Percentiles rank a stretch among this genome's conserved stretches.
These are phyloP conservation scores for Rhinophrynus dorsalis DNA, from an alignment of 2,797 vertebrate genomes.

Conservation along the genomic window DNA sequence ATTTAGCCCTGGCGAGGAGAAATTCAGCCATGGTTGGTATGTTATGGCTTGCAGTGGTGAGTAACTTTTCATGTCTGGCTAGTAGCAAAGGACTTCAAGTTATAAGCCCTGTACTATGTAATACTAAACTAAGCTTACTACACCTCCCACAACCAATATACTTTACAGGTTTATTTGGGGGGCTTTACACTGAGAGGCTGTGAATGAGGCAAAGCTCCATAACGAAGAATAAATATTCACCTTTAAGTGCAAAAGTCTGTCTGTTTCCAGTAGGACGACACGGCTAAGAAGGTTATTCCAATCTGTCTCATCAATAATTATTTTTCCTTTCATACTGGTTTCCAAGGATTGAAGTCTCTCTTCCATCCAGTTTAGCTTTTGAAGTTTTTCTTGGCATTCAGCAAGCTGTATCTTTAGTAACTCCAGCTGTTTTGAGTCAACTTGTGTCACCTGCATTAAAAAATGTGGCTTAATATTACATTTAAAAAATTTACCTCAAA, in stretches of 20 bases:
- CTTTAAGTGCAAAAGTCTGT: slow-evolving; percentile 73
- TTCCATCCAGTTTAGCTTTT: slow-evolving; percentile 70
- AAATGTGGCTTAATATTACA: neutral
- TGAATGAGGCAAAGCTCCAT: no score
- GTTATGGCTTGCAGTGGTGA: no score
- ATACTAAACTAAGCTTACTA: no score
- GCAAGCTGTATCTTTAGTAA: slow-evolving; percentile 69
- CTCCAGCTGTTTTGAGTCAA: slow-evolving; percentile 61
- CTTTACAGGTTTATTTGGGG: no score
- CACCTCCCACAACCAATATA: no score
- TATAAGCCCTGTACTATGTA: no score
- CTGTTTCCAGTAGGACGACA: slow-evolving; percentile 86
- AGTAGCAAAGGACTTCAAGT: no score
- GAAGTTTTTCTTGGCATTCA: slow-evolving; percentile 72
- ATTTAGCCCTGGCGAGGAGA: no score
- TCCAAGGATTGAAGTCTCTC: slow-evolving; percentile 72
- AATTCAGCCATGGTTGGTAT: no score
- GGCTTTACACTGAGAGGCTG: no score
- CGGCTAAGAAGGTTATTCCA: slow-evolving; percentile 87
- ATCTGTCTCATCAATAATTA: slow-evolving; percentile 73
- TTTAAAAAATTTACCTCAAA: no score
- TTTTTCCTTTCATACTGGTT: slow-evolving; percentile 72
- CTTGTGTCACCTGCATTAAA: slow-evolving; percentile 51
- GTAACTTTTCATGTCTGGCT: no score
- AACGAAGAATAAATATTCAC: slow-evolving; percentile 61